Evolutionary conservation across 2,797 vertebrate species (phyloP).

Genomic region (Coranthus polyacanthus): DNA sequence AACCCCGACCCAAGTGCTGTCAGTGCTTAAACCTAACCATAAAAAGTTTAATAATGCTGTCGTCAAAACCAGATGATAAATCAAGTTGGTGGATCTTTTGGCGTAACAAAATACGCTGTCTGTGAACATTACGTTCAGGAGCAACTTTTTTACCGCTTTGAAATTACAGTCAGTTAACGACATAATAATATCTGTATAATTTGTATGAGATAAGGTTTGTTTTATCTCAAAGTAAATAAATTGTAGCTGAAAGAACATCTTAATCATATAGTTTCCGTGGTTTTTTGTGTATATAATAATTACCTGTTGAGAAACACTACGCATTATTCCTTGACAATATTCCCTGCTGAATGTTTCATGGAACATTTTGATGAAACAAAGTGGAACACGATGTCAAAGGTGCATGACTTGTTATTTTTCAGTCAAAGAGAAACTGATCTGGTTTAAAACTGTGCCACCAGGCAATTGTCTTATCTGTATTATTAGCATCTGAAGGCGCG

Average conservation of each 20-base stretch:
- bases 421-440: constrained; percentile 32
- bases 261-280: constrained; percentile 36
- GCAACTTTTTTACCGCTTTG: too few species aligned
- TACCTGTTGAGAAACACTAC: constrained; percentile 21
- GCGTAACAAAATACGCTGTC: too few species aligned
- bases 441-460: constrained; percentile 42
- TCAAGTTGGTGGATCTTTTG: too few species aligned
- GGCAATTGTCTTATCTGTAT: constrained; percentile 61
- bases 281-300: constrained; percentile 41
- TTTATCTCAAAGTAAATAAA: constrained; percentile 18
- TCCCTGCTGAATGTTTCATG: constrained; percentile 33
- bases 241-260: constrained; percentile 27
- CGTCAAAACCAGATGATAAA: too few species aligned
- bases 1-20: too few species aligned
- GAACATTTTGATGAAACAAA: constrained; percentile 25
- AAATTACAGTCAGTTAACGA: too few species aligned
- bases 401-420: constrained; percentile 62
- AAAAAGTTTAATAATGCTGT: too few species aligned
- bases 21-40: too few species aligned
- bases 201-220: not conserved
- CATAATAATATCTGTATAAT: too few species aligned
- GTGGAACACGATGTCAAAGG: constrained; percentile 50
- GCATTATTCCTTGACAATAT: constrained; percentile 10
- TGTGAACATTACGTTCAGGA: too few species aligned
- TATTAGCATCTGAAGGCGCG: constrained; percentile 40